Evolutionary conservation across 2,797 vertebrate genomes (phyloP).

Genomic region (Poeciliopsis paucimaculata): DNA sequence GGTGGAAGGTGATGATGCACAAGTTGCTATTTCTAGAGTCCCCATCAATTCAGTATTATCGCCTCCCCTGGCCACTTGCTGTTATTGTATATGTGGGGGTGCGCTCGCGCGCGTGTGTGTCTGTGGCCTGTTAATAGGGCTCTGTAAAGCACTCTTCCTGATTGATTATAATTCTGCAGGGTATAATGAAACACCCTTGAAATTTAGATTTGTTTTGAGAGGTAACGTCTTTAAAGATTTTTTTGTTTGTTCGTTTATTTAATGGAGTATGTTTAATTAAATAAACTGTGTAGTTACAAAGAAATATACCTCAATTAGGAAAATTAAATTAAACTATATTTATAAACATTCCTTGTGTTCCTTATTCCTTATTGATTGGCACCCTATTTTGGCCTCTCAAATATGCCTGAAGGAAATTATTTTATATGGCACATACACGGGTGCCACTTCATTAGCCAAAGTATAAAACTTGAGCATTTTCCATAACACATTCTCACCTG

Average conservation of each 20-base stretch:
- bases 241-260: not conserved
- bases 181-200: conserved; percentile 24
- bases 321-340: not conserved
- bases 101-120: not conserved
- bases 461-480: not conserved
- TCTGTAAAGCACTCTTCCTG: conserved; percentile 37
- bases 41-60: conserved; percentile 69
- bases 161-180: conserved; percentile 38
- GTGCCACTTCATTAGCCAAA: not conserved
- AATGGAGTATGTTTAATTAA: not conserved
- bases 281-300: not conserved
- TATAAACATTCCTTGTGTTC: not conserved
- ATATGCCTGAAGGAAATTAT: not conserved
- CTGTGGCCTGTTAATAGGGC: conserved; percentile 37
- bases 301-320: not conserved
- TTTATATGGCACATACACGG: not conserved
- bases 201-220: not conserved
- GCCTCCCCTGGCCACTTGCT: conserved; percentile 24
- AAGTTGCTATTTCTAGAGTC: conserved; percentile 71
- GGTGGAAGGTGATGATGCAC: conserved; percentile 64
- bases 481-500: not conserved
- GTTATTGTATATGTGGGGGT: conserved; percentile 2
- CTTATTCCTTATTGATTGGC: not conserved
- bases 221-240: not conserved
- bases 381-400: not conserved